phyloP scores from a whole-genome alignment of 2,113 vertebrate species.

The Channa argus region DNA sequence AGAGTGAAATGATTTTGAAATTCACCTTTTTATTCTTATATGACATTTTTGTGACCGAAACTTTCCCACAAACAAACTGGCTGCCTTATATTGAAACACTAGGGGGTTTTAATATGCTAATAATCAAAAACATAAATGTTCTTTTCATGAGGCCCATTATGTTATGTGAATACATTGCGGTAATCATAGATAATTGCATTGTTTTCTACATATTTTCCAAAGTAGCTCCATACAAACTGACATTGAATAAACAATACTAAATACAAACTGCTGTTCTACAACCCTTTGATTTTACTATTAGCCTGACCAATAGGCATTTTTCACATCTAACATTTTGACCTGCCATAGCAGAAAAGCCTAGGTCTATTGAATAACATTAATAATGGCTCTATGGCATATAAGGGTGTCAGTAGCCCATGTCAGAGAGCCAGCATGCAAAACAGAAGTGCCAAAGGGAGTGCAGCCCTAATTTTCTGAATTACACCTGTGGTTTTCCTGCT shows the following conservation, averaged over 20 bases:
- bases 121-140: too few species aligned
- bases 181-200: constrained; percentile 32
- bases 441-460: neutral
- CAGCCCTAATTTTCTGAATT: constrained; percentile 16
- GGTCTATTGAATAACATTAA: constrained; percentile 27
- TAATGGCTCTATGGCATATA: neutral
- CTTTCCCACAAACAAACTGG: too few species aligned
- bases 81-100: too few species aligned
- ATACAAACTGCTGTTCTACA: neutral
- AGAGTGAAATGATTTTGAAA: too few species aligned
- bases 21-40: too few species aligned
- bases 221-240: neutral
- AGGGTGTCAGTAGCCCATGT: neutral
- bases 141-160: too few species aligned
- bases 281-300: neutral
- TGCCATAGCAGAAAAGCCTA: neutral
- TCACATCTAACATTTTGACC: constrained; percentile 27
- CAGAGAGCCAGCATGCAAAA: constrained; percentile 9
- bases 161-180: neutral
- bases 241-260: constrained; percentile 8
- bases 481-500: neutral
- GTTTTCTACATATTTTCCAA: neutral
- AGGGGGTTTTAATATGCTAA: too few species aligned
- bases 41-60: too few species aligned
- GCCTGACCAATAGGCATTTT: constrained; percentile 26